These are phyloP conservation scores for Myotis myotis DNA, from an alignment of 2,797 vertebrate species.

Conservation along the genomic window DNA sequence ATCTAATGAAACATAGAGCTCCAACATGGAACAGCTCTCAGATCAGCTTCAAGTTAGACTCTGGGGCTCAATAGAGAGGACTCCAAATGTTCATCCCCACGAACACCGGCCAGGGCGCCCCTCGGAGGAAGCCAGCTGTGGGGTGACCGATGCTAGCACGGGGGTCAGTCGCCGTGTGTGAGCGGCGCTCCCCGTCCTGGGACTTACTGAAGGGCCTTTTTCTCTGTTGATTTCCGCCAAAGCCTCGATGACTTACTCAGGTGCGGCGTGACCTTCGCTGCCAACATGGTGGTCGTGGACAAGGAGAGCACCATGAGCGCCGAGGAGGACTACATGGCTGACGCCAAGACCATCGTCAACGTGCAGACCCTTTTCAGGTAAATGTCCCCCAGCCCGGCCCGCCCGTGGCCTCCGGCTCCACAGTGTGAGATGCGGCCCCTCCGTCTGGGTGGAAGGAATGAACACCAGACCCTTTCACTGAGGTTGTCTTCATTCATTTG, in stretches of 20 bases:
- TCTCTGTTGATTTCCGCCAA: conserved; percentile 81
- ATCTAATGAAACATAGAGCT: background rate
- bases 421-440: background rate
- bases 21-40: background rate
- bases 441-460: background rate
- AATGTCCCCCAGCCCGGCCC: fast-evolving
- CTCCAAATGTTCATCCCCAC: background rate
- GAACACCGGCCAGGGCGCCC: background rate
- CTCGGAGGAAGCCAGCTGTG: background rate
- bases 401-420: fast-evolving
- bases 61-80: background rate
- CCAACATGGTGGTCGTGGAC: conserved; percentile 98
- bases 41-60: background rate
- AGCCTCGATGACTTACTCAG: conserved; percentile 96
- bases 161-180: background rate
- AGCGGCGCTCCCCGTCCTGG: background rate
- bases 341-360: conserved; percentile 98
- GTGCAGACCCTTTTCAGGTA: conserved; percentile 98
- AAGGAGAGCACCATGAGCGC: conserved; percentile 99
- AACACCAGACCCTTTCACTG: background rate
- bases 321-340: conserved; percentile 98
- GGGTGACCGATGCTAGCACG: background rate
- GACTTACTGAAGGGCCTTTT: conserved; percentile 58
- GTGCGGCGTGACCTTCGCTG: conserved; percentile 97
- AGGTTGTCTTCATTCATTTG: background rate